These are phyloP conservation scores for Phytoseiulus persimilis DNA, from an alignment of 2,888 invertebrate genomes.

Conservation along the genomic window DNA sequence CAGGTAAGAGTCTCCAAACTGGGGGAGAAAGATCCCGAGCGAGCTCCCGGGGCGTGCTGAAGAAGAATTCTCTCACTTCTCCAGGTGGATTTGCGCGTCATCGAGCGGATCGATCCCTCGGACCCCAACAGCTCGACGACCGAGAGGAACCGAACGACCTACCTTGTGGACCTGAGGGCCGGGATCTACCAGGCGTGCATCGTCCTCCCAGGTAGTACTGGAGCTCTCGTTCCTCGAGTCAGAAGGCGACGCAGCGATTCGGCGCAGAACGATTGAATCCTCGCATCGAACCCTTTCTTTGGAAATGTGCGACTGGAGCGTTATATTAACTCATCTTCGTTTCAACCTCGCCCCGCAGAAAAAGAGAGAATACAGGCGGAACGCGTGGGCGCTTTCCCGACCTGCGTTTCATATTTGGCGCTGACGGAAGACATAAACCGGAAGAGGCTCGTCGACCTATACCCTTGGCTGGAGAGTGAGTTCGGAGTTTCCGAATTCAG, in stretches of 20 bases:
- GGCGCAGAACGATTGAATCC: not conserved
- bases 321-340: too few relatives aligned
- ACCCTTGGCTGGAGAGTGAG: conserved; percentile 36
- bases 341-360: not conserved
- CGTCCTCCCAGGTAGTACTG: not conserved
- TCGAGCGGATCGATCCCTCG: not conserved
- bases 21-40: not conserved
- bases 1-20: not conserved
- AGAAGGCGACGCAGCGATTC: too few relatives aligned
- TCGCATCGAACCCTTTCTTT: not conserved
- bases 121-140: conserved; percentile 14
- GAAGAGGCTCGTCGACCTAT: conserved; percentile 8
- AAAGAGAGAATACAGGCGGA: conserved; percentile 21
- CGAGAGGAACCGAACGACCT: conserved; percentile 6
- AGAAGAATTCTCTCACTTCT: not conserved
- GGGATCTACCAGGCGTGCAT: conserved; percentile 25
- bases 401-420: conserved; percentile 25
- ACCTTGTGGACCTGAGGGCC: conserved; percentile 10
- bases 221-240: too few relatives aligned
- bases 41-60: too few relatives aligned
- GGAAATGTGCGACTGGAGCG: not conserved
- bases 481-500: too few relatives aligned
- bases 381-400: conserved; percentile 6
- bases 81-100: not conserved
- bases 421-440: conserved; percentile 34